phyloP scores from a whole-genome alignment of 2,888 invertebrate genomes.

The Troilus luridus region DNA sequence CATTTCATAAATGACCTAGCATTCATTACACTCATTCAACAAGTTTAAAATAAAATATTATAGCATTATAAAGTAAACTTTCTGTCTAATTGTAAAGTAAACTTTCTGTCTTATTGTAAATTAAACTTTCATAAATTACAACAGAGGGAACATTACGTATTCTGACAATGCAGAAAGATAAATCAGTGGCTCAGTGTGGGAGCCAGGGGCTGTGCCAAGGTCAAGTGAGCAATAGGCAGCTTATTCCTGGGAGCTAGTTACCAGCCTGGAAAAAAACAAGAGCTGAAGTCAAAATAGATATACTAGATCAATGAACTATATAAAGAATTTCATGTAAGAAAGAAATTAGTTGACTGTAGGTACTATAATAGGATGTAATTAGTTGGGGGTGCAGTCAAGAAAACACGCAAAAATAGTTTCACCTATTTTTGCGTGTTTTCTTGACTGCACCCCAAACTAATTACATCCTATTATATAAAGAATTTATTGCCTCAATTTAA shows the following conservation, averaged over 20 bases:
- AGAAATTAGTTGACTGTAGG: too few relatives aligned
- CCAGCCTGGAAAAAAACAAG: slow-evolving; percentile 45
- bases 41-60: slow-evolving; percentile 2
- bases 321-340: too few relatives aligned
- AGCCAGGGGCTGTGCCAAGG: background rate
- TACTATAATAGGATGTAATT: too few relatives aligned
- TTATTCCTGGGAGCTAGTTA: slow-evolving; percentile 53
- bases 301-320: too few relatives aligned
- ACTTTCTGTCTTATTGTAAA: background rate
- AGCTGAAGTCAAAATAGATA: background rate
- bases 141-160: slow-evolving; percentile 7
- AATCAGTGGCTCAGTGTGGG: background rate
- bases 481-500: too few relatives aligned
- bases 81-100: background rate
- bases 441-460: too few relatives aligned
- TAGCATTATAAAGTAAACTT: background rate
- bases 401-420: too few relatives aligned
- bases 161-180: background rate
- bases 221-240: slow-evolving; percentile 50
- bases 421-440: too few relatives aligned
- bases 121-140: background rate
- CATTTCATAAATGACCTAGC: background rate
- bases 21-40: background rate
- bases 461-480: too few relatives aligned
- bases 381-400: too few relatives aligned